Base-by-base conservation (phyloP, 37 sponge, comb jelly and placozoan genomes). In the Halichondria panicea region DNA sequence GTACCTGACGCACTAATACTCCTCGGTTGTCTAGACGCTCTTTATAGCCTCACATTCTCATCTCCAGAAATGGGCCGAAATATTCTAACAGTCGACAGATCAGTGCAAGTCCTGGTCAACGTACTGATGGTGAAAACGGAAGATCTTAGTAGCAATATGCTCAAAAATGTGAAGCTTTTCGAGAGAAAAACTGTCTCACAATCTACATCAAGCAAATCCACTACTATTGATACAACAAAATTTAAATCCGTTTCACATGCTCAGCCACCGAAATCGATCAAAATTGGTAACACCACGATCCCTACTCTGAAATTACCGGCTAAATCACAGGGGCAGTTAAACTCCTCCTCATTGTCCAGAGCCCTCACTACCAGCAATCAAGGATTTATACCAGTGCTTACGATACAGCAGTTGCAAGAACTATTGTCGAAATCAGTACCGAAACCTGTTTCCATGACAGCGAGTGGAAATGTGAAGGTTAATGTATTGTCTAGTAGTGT, bases 31-130 rank as follows among this genome's bases (percentile, higher is more conserved):
- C 53, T 86, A 40, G 81, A 86, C 32, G 1, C 80, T 21, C 80
- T 86, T 48, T 86, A 86, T 70, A 66, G 46, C 53, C 75, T 86
- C 57, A 60, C 87, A 7, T 15, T 64, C 39, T 71, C 28, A 43
- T 66, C 72, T 8, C 35, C 45, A 33, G 64, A 64, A n/a, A 40
- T 81, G 13, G 66, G 64, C 18, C 55, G 44, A 31, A 46, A 1
- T 9, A 30, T 81, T 2, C 39, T 59, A 28, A n/a, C 15, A n/a
- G 72, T 60, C 12, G 40, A 40, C 15, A 33, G 55, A 15, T 61
- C 53, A 60, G 61, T 80, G 12, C 35, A 70, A 0, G 25, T 70
- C 15, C 45, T 80, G 11, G 24, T 59, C 5, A 27, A 13, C 50
- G 7, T 80, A 12, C 37, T 43, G 31, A 68, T 32, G 24, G 3